A percentile compares a stretch with the other conserved stretches of the same genome.
phyloP scores from a whole-genome alignment of 2,888 invertebrate genomes.

The Drosophila lacicola region DNA sequence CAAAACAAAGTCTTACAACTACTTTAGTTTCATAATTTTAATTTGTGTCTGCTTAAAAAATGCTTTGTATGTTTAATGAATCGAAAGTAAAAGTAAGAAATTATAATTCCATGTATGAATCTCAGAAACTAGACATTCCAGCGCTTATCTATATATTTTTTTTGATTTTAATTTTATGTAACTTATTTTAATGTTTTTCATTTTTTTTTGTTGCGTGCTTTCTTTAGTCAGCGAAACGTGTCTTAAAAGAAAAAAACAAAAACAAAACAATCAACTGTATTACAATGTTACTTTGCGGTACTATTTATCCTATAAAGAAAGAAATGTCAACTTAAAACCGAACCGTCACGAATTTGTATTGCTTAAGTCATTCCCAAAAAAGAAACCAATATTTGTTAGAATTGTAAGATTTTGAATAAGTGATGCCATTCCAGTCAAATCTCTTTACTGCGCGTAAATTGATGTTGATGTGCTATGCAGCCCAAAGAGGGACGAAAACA shows the following conservation, averaged over 20 bases:
- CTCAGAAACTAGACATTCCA: slow-evolving; percentile 54
- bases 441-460: slow-evolving; percentile 45
- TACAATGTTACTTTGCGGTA: slow-evolving; percentile 70
- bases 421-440: slow-evolving; percentile 54
- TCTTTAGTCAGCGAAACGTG: slow-evolving; percentile 66
- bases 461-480: slow-evolving; percentile 40
- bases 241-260: slow-evolving; percentile 55
- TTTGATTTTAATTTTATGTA: slow-evolving; percentile 33
- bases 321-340: slow-evolving; percentile 49
- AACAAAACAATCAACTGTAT: slow-evolving; percentile 47
- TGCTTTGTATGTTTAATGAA: slow-evolving; percentile 21
- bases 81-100: not conserved
- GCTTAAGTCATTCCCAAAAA: slow-evolving; percentile 39
- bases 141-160: slow-evolving; percentile 9
- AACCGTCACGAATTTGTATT: slow-evolving; percentile 74
- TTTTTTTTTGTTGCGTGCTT: slow-evolving; percentile 45
- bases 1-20: slow-evolving; percentile 13
- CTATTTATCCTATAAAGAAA: slow-evolving; percentile 55
- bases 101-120: slow-evolving; percentile 34
- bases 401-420: slow-evolving; percentile 57
- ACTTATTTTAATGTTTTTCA: slow-evolving; percentile 43
- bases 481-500: slow-evolving; percentile 20
- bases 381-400: slow-evolving; percentile 59
- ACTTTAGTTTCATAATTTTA: slow-evolving; percentile 35
- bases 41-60: slow-evolving; percentile 37